These are phyloP conservation scores for Protosalanx chinensis DNA, from an alignment of 2,797 vertebrate species.

Conservation along the genomic window DNA sequence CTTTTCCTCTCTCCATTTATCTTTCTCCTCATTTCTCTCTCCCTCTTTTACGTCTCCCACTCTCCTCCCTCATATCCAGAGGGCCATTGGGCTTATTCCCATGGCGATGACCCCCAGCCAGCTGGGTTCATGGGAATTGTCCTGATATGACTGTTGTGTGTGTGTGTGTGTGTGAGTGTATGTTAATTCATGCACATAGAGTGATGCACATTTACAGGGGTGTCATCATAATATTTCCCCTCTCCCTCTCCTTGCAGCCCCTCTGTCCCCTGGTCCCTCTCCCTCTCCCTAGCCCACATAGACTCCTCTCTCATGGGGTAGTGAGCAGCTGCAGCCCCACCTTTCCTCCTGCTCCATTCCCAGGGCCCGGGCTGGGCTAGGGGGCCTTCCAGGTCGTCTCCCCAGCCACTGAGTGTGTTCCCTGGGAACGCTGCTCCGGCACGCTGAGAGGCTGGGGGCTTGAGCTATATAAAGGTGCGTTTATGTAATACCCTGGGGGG, in stretches of 20 bases:
- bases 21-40: background rate
- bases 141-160: constrained; percentile 44
- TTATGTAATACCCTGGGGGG: too few species aligned
- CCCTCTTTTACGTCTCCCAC: too few species aligned
- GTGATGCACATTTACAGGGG: constrained; percentile 8
- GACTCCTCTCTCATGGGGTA: background rate
- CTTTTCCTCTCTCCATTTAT: background rate
- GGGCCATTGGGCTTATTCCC: constrained; percentile 33
- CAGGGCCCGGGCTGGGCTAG: constrained; percentile 35
- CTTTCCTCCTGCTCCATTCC: constrained; percentile 31
- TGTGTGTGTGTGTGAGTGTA: constrained; percentile 6
- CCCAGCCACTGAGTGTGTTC: constrained; percentile 18
- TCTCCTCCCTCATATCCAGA: background rate
- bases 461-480: constrained; percentile 28
- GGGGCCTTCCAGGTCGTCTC: constrained; percentile 43
- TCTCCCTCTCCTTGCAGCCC: constrained; percentile 11
- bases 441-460: constrained; percentile 39
- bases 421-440: constrained; percentile 35
- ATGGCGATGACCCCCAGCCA: constrained; percentile 47
- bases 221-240: constrained; percentile 20
- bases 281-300: background rate
- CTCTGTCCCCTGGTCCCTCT: constrained; percentile 22
- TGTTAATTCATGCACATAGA: background rate
- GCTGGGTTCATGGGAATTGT: constrained; percentile 68
- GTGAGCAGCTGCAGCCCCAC: constrained; percentile 12